These are phyloP conservation scores for Pardalotus punctatus DNA, from an alignment of 2,113 vertebrate species.

Conservation along the genomic window DNA sequence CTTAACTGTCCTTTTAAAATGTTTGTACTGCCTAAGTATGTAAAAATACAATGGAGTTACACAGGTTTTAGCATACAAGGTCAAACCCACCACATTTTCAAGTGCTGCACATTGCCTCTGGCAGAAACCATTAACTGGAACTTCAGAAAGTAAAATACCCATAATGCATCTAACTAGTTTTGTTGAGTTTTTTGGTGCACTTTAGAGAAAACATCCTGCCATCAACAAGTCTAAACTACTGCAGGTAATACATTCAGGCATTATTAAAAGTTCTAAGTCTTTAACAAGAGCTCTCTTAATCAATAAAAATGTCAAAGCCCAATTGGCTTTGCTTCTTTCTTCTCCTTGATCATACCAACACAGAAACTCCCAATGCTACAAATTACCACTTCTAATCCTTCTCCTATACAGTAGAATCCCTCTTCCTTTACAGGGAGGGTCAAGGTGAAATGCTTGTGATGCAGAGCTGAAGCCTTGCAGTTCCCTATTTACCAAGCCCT, in stretches of 20 bases:
- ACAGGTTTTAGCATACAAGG: neutral
- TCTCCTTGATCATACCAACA: neutral
- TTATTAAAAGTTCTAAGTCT: neutral
- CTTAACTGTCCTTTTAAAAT: neutral
- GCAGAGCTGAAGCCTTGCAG: constrained; percentile 5
- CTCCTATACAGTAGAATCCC: neutral
- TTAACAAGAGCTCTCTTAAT: neutral
- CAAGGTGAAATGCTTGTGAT: constrained; percentile 66
- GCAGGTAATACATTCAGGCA: neutral
- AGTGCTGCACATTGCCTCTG: neutral
- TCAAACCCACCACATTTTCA: neutral
- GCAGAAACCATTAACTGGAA: constrained; percentile 22
- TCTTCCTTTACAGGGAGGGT: neutral
- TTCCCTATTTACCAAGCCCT: constrained; percentile 62
- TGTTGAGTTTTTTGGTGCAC: neutral
- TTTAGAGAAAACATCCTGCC: neutral
- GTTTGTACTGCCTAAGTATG: neutral
- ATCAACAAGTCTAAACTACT: neutral
- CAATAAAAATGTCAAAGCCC: constrained; percentile 25
- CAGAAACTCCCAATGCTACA: neutral
- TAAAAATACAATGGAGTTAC: neutral
- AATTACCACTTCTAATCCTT: constrained; percentile 30
- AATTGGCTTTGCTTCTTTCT: neutral
- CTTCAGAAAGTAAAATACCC: constrained; percentile 31
- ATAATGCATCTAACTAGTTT: neutral